Evolutionary conservation across 2,113 vertebrate species (phyloP).

Genomic region (Bos taurus): ARS-UCD2.0 NC_037336.1:95834001-95834500

Average conservation of each 20-base stretch:
- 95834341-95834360: not conserved
- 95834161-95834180: not conserved
- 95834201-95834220: not conserved
- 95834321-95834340: not conserved
- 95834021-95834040: not conserved
- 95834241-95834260: rapidly evolving
- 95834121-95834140: not conserved
- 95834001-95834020: not conserved
- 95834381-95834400: not conserved
- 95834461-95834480: not conserved
- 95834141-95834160: not conserved
- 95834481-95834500: not conserved
- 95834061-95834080: not conserved
- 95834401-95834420: not conserved
- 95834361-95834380: not conserved
- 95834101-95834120: not conserved
- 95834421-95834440: not conserved
- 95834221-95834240: not conserved
- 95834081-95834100: not conserved
- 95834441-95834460: not conserved
- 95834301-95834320: not conserved
- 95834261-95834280: rapidly evolving
- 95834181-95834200: not conserved
- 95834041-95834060: not conserved
- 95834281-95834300: not conserved